phyloP scores from a whole-genome alignment of 64 coral and sea anemone species.

The Trachythela sp. region DNA sequence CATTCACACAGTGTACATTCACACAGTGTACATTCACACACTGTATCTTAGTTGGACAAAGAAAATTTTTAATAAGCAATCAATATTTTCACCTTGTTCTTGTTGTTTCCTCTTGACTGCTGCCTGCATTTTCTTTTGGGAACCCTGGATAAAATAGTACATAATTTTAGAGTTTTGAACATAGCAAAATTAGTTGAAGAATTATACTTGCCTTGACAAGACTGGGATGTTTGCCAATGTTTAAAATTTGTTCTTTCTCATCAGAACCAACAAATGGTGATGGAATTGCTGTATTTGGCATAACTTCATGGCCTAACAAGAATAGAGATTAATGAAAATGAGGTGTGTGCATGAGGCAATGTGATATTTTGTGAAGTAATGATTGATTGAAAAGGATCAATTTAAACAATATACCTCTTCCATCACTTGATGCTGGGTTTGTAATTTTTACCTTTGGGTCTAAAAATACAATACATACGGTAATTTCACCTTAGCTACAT shows the following conservation, averaged over 20 bases:
- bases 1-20: no score
- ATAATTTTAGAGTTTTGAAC: neutral
- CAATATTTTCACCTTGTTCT: neutral
- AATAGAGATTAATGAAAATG: neutral
- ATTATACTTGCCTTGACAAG: conserved; percentile 27
- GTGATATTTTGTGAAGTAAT: no score
- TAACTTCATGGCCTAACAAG: conserved; percentile 46
- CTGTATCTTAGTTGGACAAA: no score
- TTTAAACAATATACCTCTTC: neutral
- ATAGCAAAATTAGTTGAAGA: neutral
- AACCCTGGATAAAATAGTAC: conserved; percentile 49
- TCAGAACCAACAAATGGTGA: conserved; percentile 57
- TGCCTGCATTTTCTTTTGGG: conserved; percentile 74
- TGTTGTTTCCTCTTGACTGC: conserved; percentile 71
- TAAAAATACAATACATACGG: no score
- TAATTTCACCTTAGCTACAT: no score
- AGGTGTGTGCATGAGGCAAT: neutral
- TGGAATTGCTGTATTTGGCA: conserved; percentile 79
- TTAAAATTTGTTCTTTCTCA: conserved; percentile 69
- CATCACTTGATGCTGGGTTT: conserved; percentile 51
- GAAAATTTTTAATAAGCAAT: neutral
- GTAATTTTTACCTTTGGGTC: conserved; percentile 73
- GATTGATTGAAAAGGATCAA: no score
- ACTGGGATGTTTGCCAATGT: conserved; percentile 83
- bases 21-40: no score